Evolutionary conservation across 35 echinoderm and acorn worm genomes (phyloP).

Genomic region (Patiria miniata): DNA sequence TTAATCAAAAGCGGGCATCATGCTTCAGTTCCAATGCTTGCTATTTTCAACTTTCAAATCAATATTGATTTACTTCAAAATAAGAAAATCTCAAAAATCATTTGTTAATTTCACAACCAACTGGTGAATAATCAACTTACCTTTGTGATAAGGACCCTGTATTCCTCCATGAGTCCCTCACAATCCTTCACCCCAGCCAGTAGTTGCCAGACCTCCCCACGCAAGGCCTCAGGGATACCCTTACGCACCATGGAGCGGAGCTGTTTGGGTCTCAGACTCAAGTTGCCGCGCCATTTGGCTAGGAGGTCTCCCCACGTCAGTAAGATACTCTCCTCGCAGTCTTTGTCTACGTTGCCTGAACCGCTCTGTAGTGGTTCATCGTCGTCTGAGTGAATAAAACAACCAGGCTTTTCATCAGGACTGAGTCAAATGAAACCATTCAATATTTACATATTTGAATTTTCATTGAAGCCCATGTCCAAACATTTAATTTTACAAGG

Average conservation of each 20-base stretch:
- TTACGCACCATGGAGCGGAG: conserved; percentile 80
- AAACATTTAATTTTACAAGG: too few relatives aligned
- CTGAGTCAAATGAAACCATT: too few relatives aligned
- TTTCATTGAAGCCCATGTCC: too few relatives aligned
- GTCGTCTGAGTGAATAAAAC: conserved; percentile 42
- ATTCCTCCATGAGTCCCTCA: conserved; percentile 78
- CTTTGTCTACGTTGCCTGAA: conserved; percentile 88
- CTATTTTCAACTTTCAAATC: too few relatives aligned
- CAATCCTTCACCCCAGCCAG: conserved; percentile 87
- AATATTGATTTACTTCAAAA: too few relatives aligned
- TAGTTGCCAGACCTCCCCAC: conserved; percentile 96
- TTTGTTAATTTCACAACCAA: neutral
- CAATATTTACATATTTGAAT: too few relatives aligned
- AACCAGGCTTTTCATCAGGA: neutral
- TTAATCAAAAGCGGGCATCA: too few relatives aligned
- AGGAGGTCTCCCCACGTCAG: conserved; percentile 81
- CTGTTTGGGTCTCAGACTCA: conserved; percentile 76
- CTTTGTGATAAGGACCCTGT: conserved; percentile 84
- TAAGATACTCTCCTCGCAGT: conserved; percentile 89
- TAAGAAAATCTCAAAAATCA: too few relatives aligned
- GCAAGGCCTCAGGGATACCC: conserved; percentile 85
- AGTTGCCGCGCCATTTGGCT: conserved; percentile 79
- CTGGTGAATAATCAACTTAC: conserved; percentile 49
- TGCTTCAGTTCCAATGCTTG: too few relatives aligned
- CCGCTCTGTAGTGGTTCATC: conserved; percentile 97